Conservation (phyloP, 2,888 invertebrate genomes). For the Rhingia rostrata region DNA sequence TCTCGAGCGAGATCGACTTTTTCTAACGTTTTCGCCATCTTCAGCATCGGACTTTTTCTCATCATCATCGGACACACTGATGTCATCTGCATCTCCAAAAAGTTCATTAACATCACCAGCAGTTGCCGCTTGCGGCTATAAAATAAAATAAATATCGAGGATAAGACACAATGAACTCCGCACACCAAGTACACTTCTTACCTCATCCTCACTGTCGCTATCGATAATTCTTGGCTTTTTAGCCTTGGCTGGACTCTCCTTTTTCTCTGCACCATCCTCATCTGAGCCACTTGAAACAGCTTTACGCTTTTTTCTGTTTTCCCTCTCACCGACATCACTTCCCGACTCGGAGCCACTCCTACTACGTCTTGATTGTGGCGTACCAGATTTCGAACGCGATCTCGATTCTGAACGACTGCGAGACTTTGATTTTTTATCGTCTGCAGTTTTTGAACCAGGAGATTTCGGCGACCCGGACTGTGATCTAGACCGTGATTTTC, state of each 20-base stretch:
- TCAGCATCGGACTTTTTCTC: conserved; percentile 79
- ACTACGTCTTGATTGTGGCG: conserved; percentile 77
- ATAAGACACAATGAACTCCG: background rate
- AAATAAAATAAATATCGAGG: conserved; percentile 67
- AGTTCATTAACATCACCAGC: conserved; percentile 88
- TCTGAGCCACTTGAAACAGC: conserved; percentile 84
- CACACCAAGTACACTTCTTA: conserved; percentile 35
- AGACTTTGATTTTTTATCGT: conserved; percentile 32
- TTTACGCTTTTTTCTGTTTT: conserved; percentile 80
- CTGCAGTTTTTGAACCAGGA: conserved; percentile 81
- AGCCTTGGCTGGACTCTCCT: conserved; percentile 81
- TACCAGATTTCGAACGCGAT: conserved; percentile 80
- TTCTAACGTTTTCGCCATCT: conserved; percentile 77
- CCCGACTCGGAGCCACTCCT: conserved; percentile 83
- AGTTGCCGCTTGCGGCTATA: conserved; percentile 74
- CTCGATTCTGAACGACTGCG: conserved; percentile 83
- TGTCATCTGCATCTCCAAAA: conserved; percentile 97
- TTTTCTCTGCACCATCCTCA: conserved; percentile 76
- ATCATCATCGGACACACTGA: conserved; percentile 93
- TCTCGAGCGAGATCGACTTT: conserved; percentile 78
- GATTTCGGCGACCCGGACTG: conserved; percentile 63
- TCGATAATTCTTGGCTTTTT: conserved; percentile 85
- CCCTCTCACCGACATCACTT: conserved; percentile 81
- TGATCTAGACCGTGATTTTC: conserved; percentile 75
- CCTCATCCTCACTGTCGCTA: conserved; percentile 87